Percentiles rank a stretch among this genome's conserved stretches.
Conservation (phyloP, 2,888 invertebrate genomes). For the Physocephala rufipes region DNA sequence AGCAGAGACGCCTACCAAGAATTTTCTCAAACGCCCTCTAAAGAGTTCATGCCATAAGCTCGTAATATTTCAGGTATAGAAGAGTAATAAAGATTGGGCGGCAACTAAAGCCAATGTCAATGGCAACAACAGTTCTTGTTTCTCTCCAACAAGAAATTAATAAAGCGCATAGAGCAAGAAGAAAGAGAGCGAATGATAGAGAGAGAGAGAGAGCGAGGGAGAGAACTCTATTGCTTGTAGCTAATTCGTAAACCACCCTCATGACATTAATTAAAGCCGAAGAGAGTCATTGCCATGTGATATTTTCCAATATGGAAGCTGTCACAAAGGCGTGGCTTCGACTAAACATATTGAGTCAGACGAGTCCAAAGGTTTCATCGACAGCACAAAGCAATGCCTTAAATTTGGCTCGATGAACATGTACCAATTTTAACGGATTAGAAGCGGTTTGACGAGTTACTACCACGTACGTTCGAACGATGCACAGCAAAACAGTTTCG, state of each 20-base stretch:
- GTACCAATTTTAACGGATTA: slow-evolving; percentile 44
- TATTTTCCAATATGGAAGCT: slow-evolving; percentile 48
- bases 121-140: slow-evolving; percentile 2
- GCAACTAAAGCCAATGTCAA: neutral
- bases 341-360: no score
- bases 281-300: slow-evolving; percentile 22
- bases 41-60: neutral
- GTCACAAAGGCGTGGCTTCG: slow-evolving; percentile 47
- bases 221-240: no score
- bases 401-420: slow-evolving; percentile 34
- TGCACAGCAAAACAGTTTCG: slow-evolving; percentile 61
- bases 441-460: slow-evolving; percentile 50
- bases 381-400: no score
- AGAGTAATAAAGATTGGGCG: slow-evolving; percentile 3
- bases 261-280: neutral
- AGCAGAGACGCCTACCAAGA: neutral
- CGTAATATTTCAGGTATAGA: neutral
- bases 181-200: slow-evolving; percentile 9
- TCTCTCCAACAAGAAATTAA: neutral
- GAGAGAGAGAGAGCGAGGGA: slow-evolving; percentile 9
- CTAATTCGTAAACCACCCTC: neutral
- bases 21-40: neutral
- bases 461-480: slow-evolving; percentile 32
- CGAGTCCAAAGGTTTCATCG: no score
- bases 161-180: neutral